Conservation (phyloP, 2,888 invertebrate genomes). For the Nysson spinosus region DNA sequence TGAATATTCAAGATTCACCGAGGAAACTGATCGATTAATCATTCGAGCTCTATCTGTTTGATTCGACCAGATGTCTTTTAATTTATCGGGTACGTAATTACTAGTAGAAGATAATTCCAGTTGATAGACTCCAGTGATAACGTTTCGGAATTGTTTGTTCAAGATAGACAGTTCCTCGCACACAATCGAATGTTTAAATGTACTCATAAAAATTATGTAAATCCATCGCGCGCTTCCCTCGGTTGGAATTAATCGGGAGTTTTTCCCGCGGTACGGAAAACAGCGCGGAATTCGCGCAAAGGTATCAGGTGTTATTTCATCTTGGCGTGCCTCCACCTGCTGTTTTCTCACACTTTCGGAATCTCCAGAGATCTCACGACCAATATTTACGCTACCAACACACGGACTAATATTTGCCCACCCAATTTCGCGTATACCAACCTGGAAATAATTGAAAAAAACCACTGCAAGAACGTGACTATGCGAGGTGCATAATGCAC, state of each 20-base stretch:
- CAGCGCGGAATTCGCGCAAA: conserved; percentile 4
- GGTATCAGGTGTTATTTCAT: conserved; percentile 11
- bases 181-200: no score
- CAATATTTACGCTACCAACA: conserved; percentile 15
- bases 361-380: background rate
- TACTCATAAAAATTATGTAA: no score
- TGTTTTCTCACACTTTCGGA: conserved; percentile 18
- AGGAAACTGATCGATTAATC: background rate
- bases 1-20: background rate
- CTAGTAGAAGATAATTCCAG: background rate
- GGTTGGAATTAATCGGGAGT: no score
- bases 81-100: background rate
- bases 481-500: no score
- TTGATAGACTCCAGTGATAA: no score
- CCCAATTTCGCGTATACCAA: conserved; percentile 8
- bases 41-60: background rate
- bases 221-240: no score
- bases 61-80: background rate
- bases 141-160: no score
- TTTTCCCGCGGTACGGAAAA: background rate
- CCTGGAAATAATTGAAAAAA: background rate
- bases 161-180: background rate
- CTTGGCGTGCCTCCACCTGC: conserved; percentile 20
- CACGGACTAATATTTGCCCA: conserved; percentile 16
- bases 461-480: no score